Base-by-base conservation (phyloP, 2,113 vertebrate genomes). In the Gulo gulo region DNA sequence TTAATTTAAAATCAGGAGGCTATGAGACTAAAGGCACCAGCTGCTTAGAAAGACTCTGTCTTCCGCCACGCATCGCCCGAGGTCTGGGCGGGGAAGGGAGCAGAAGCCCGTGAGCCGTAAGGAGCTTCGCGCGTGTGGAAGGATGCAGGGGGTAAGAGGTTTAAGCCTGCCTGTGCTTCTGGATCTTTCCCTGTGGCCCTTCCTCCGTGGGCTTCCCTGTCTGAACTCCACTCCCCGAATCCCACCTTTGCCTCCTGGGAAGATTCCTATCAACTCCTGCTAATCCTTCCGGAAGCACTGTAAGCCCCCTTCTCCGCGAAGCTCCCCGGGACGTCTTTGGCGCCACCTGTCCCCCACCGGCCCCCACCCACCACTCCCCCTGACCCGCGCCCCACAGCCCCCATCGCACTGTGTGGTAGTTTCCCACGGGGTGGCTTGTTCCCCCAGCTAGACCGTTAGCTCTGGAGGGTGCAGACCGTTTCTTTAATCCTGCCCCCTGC, bases 381-480 rank as follows among this genome's bases (percentile, higher is more conserved):
- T 29, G 52, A 80, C 7, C 21, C 45, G 13, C 6, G 20, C 52
- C 1, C 47, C 79, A 16, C n/a, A 12, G 29, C 7, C 50, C 78
- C 4, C 0, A 4, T 55, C n/a, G 67, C 15, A 36, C 8, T 6
- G 7, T 9, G 14, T 1, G 18, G 57, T 24, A 52, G 47, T n/a
- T 16, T 29, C 47, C 3, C 34, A 36, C 50, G 14, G 12, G 23
- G 34, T 0, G 26, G n/a, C 50, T 45, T 24, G 26, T 4, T 42
- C 16, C 15, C n/a, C 8, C 55, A 2, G 11, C 15, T 15, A n/a
- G 47, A 29, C 47, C 1, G 12, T 18, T 4, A n/a, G 45, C 73
- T 81, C 57, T 42, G 31, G 57, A 65, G 45, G 84, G 4, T 61
- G 6, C 29, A 26, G 39, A 69, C 18, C 21, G 0, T 1, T 4